Conservation (phyloP, 2,797 vertebrate genomes). For the Anomalospiza imberbis region DNA sequence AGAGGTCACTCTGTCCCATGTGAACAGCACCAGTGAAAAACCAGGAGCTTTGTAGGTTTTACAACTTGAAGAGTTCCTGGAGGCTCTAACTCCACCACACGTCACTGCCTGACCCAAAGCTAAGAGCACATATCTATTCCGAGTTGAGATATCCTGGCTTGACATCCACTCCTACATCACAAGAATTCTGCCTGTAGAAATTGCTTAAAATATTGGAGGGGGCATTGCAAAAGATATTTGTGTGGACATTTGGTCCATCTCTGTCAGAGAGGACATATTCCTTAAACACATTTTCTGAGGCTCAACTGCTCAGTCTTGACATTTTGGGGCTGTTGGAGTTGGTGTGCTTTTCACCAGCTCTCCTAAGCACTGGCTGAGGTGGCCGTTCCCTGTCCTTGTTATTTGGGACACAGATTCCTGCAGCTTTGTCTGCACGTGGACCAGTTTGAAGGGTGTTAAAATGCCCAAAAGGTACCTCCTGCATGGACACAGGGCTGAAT, state of each 20-base stretch:
- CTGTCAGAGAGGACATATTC: neutral
- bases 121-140: neutral
- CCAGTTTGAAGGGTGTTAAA: neutral
- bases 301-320: neutral
- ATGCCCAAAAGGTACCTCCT: neutral
- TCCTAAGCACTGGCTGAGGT: neutral
- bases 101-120: constrained; percentile 40
- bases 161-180: constrained; percentile 3
- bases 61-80: constrained; percentile 20
- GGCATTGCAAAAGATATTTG: neutral
- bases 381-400: neutral
- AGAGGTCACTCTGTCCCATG: constrained; percentile 57
- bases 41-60: constrained; percentile 31
- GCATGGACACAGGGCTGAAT: neutral
- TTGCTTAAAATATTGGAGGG: neutral
- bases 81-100: constrained; percentile 1
- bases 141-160: constrained; percentile 31
- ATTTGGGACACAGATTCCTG: neutral
- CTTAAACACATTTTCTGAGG: neutral
- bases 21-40: constrained; percentile 29
- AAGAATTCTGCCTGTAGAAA: constrained; percentile 24
- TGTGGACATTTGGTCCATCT: neutral
- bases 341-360: neutral
- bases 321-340: neutral
- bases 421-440: neutral